phyloP scores from a whole-genome alignment of 2,113 vertebrate species.

The Ellobius talpinus region DNA sequence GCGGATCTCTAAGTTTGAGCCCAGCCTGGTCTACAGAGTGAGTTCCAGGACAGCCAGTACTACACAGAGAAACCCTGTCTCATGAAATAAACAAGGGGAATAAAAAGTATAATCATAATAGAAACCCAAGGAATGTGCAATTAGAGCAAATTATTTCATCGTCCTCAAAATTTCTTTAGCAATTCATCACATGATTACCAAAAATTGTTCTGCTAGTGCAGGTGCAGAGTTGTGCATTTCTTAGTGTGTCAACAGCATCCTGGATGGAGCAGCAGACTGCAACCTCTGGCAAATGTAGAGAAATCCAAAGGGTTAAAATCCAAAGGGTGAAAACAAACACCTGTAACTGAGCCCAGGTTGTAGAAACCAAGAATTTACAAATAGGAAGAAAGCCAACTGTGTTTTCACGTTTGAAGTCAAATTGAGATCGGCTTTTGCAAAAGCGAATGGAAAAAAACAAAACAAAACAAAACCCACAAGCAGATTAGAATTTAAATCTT shows the following conservation, averaged over 20 bases:
- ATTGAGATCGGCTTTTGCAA: neutral
- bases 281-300: neutral
- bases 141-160: neutral
- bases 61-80: neutral
- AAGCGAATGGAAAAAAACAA: neutral
- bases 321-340: neutral
- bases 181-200: neutral
- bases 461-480: neutral
- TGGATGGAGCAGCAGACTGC: neutral
- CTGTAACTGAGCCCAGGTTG: neutral
- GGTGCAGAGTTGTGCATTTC: neutral
- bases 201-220: neutral
- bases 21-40: neutral
- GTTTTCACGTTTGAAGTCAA: neutral
- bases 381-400: neutral
- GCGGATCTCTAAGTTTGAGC: neutral
- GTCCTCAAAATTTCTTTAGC: slow-evolving; percentile 18
- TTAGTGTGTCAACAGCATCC: neutral
- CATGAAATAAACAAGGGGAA: neutral
- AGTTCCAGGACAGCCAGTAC: neutral
- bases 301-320: neutral
- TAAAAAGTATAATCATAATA: neutral
- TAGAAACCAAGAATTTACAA: neutral
- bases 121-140: neutral
- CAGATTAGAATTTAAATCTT: neutral